Evolutionary conservation across 2,113 vertebrate species (phyloP).

Genomic region (Pomatostomus ruficeps): DNA sequence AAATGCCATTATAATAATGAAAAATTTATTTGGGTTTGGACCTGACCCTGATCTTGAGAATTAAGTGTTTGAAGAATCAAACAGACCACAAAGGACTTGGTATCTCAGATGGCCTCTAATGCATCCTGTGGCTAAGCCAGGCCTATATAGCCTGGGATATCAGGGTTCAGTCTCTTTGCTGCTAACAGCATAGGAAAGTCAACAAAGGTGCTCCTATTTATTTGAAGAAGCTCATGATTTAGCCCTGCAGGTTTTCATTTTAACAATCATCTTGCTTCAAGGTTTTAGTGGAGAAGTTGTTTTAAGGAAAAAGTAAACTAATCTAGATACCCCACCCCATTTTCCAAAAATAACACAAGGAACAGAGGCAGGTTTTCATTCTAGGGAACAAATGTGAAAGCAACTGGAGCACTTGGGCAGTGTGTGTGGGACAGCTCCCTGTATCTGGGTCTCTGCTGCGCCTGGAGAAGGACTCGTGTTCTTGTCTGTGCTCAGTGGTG

Average conservation of each 20-base stretch:
- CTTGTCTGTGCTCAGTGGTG: fast-evolving
- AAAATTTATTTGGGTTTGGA: neutral
- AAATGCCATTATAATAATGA: neutral
- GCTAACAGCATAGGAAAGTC: fast-evolving
- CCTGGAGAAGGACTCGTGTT: neutral
- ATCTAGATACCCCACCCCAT: fast-evolving
- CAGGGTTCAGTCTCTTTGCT: neutral
- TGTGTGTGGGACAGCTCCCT: too few relatives aligned
- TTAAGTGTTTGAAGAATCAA: neutral
- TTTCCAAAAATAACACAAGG: neutral
- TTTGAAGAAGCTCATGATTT: neutral
- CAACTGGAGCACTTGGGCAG: neutral
- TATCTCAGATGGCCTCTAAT: neutral
- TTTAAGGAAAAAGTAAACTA: neutral
- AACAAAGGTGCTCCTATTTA: neutral
- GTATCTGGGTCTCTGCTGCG: neutral
- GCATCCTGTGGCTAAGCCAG: neutral
- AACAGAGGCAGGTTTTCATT: neutral
- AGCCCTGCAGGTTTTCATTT: neutral
- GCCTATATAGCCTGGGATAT: neutral
- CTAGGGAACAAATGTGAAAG: neutral
- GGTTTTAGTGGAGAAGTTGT: neutral
- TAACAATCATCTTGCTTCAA: neutral
- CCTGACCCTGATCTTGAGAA: neutral
- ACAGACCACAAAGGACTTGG: neutral